phyloP scores from a whole-genome alignment of 2,888 invertebrate species.

The Microctonus aethiopoides region DNA sequence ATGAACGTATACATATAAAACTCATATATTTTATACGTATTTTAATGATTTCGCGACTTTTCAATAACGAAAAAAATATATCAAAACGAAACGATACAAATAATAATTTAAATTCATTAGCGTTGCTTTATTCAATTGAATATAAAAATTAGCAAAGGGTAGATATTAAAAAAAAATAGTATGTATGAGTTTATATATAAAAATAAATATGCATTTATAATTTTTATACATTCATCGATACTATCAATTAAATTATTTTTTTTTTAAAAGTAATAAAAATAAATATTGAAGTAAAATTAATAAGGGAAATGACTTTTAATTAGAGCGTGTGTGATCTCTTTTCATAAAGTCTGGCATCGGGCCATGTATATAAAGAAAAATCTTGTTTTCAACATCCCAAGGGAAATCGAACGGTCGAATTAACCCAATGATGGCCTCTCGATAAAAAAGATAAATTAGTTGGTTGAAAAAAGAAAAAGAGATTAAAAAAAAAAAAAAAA shows the following conservation, averaged over 20 bases:
- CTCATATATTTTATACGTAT: background rate
- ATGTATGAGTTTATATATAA: no score
- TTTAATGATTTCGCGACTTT: background rate
- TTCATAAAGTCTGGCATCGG: slow-evolving; percentile 6
- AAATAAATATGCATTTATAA: no score
- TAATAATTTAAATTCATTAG: background rate
- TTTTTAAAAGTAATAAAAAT: background rate
- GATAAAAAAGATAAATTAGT: slow-evolving; percentile 25
- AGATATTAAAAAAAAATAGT: no score
- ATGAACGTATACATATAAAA: background rate
- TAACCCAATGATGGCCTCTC: slow-evolving; percentile 18
- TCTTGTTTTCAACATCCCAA: slow-evolving; percentile 36
- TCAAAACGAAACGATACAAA: background rate
- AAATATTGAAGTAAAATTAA: background rate
- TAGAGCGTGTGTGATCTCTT: slow-evolving; percentile 9
- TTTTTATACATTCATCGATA: background rate
- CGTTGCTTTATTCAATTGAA: background rate
- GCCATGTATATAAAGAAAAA: slow-evolving; percentile 41
- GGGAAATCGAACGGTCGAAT: slow-evolving; percentile 42
- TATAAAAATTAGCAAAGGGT: background rate
- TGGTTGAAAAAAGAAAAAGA: slow-evolving; percentile 9
- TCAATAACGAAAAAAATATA: background rate
- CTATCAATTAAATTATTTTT: background rate
- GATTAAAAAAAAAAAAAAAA: background rate
- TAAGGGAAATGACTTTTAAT: slow-evolving; percentile 17